phyloP scores from a whole-genome alignment of 92 coral and sea anemone genomes.

The Porites divaricata region DNA sequence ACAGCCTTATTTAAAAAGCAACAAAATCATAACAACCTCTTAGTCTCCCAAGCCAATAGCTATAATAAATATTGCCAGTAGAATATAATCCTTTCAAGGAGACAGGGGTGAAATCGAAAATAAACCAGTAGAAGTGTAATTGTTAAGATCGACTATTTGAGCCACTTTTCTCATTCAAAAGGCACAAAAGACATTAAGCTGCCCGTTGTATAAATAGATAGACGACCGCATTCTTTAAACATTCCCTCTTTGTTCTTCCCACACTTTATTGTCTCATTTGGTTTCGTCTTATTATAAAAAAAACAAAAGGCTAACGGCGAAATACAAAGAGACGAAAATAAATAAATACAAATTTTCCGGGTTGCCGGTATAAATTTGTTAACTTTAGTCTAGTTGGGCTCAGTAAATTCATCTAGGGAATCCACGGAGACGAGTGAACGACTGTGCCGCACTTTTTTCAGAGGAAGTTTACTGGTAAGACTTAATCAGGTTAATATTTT shows the following conservation, averaged over 20 bases:
- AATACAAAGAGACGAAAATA: neutral
- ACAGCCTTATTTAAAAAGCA: neutral
- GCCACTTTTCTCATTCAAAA: too few relatives aligned
- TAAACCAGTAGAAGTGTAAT: too few relatives aligned
- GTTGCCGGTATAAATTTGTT: constrained; percentile 9
- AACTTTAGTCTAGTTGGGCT: neutral
- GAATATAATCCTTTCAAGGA: too few relatives aligned
- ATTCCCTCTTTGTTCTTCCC: neutral
- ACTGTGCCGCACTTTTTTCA: neutral
- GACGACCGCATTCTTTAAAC: neutral
- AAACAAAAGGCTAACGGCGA: neutral
- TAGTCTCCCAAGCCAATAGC: too few relatives aligned
- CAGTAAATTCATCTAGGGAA: neutral
- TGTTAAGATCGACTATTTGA: too few relatives aligned
- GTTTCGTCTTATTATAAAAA: neutral
- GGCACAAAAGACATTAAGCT: too few relatives aligned
- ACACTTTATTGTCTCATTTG: neutral
- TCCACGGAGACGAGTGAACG: neutral
- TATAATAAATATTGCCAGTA: too few relatives aligned
- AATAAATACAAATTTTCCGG: constrained; percentile 8
- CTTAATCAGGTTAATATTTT: neutral
- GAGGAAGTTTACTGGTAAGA: neutral
- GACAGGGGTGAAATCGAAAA: too few relatives aligned
- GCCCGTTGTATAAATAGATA: too few relatives aligned
- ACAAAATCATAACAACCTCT: neutral